Evolutionary conservation across 2,888 invertebrate species (phyloP), one percentile per base, ranked within the genome.

Genomic region (Hesperia comma): DNA sequence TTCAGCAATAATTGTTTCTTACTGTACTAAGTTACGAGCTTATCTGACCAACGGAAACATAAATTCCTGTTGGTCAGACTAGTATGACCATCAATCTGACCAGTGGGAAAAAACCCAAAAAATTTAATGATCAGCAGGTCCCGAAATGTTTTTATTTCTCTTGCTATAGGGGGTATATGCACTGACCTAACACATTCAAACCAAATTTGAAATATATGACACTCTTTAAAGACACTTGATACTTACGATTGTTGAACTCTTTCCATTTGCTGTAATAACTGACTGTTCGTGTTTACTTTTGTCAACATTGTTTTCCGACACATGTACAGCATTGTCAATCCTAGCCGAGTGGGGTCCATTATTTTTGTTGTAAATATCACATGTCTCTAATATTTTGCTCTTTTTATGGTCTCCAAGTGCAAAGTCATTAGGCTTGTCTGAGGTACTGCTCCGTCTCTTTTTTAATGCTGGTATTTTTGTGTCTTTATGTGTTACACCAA

Each of bases 401-500:
- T 88, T 92, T 72, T 92, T 92, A 57, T 83, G 79, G 33, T 91
- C 90, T 40, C 80, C 83, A 67, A 87, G 76, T 46, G 81, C 82
- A 1, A 85, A 75, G 73, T 93, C 92, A 75, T 79, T 87, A 2
- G 92, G 90, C 77, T 92, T 93, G 70, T 93, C 93, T 0, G 93
- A 92, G 17, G 92, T 88, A 69, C 93, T 93, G 70, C 92, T 86
- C 63, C 93, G 77, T 72, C 93, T 82, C 72, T 91, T 92, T 72
- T 93, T 93, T 33, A 88, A 71, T 5, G 86, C 90, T 4, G 91
- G 90, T 17, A 87, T 49, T 75, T 89, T 92, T 37, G 81, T 66
- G 64, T 92, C 92, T 69, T 92, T 92, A n/a, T 88, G 86, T 56
- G 77, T 72, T 63, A 78, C 75, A 74, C 80, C 80, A 68, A 80